Conservation (phyloP, 2,113 vertebrate genomes). For the Zosterops pallidus region DNA sequence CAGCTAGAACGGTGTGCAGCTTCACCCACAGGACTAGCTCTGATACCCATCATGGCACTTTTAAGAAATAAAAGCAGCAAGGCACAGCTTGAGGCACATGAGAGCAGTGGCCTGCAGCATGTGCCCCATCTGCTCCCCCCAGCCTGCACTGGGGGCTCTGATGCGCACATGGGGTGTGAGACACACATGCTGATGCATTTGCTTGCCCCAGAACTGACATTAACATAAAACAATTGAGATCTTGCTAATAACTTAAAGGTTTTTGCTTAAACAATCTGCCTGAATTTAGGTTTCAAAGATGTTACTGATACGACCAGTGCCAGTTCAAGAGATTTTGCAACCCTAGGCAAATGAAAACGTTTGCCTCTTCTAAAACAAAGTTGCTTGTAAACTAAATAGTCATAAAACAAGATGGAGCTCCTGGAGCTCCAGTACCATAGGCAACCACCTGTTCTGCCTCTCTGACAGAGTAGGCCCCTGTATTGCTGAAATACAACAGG, state of each 20-base stretch:
- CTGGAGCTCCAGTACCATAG: not conserved
- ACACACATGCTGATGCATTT: accelerated
- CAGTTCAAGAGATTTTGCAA: not conserved
- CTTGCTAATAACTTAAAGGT: not conserved
- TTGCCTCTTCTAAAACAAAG: not conserved
- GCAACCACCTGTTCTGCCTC: not conserved
- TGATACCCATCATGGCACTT: not conserved
- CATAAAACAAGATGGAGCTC: not conserved
- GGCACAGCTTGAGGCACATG: not conserved
- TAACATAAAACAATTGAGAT: not conserved
- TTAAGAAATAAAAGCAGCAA: not conserved
- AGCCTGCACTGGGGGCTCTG: not conserved
- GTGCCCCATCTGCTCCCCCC: not conserved
- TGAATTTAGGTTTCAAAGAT: not conserved
- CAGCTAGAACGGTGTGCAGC: accelerated
- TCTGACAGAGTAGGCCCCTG: not conserved
- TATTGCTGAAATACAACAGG: not conserved
- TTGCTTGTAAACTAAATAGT: not conserved
- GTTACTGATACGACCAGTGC: not conserved
- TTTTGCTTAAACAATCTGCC: not conserved
- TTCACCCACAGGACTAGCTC: not conserved
- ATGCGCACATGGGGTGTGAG: accelerated
- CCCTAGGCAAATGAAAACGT: not conserved
- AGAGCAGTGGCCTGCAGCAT: too few species aligned
- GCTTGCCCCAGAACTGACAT: not conserved